Evolutionary conservation across 2,888 invertebrate species (phyloP).

Genomic region (Tipula helvola): DNA sequence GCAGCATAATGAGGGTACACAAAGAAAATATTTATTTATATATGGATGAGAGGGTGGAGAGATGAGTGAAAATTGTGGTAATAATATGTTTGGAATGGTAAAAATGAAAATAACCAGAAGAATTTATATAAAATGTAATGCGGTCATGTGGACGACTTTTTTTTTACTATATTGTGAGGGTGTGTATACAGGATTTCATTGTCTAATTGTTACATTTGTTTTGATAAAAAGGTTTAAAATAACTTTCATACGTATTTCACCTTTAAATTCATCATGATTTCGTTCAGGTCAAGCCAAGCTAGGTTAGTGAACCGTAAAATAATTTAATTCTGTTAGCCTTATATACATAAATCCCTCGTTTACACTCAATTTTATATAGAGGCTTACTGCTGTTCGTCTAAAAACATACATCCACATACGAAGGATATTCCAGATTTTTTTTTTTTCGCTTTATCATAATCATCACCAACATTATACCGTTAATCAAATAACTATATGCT

Average conservation of each 20-base stretch:
- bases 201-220: background rate
- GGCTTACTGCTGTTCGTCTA: background rate
- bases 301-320: background rate
- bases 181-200: background rate
- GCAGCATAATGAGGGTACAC: background rate
- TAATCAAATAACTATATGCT: background rate
- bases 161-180: background rate
- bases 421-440: background rate
- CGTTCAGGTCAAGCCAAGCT: background rate
- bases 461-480: constrained; percentile 4
- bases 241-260: background rate
- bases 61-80: background rate
- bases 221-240: background rate
- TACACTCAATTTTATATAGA: background rate
- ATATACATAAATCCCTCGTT: background rate
- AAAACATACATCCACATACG: background rate
- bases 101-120: background rate
- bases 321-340: background rate
- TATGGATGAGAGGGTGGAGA: background rate
- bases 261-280: background rate
- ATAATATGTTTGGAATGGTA: background rate
- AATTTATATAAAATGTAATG: background rate
- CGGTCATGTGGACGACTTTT: background rate
- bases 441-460: background rate
- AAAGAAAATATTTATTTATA: background rate